phyloP scores from a whole-genome alignment of 2,888 invertebrate genomes.

The Andrena dorsata region DNA sequence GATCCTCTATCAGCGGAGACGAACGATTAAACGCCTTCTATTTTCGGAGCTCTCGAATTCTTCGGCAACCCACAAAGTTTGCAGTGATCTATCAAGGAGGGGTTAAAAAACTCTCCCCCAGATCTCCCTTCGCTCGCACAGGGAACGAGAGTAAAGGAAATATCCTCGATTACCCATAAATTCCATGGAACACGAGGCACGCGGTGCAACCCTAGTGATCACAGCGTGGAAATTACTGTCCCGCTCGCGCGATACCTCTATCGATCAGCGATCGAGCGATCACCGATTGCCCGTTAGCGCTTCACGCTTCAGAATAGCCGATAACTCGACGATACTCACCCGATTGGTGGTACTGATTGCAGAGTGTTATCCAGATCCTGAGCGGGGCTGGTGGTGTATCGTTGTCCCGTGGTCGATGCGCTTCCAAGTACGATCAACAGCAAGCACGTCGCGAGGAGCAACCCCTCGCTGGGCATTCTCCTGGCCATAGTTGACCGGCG shows the following conservation, averaged over 20 bases:
- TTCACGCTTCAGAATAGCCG: conserved; percentile 24
- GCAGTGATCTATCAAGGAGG: too few relatives aligned
- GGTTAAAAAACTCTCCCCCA: background rate
- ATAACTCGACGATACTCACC: conserved; percentile 72
- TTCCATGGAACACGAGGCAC: background rate
- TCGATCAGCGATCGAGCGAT: conserved; percentile 1
- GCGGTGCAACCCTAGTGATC: conserved; percentile 37
- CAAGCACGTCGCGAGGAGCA: conserved; percentile 43
- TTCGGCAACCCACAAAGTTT: too few relatives aligned
- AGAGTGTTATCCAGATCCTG: conserved; percentile 76
- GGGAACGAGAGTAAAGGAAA: background rate
- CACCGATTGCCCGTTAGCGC: conserved; percentile 23
- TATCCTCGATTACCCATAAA: background rate
- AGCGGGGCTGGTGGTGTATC: conserved; percentile 67
- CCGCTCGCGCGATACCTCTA: conserved; percentile 7
- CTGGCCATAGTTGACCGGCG: conserved; percentile 27
- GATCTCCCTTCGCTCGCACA: background rate
- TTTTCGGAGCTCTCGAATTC: too few relatives aligned
- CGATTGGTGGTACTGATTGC: conserved; percentile 74
- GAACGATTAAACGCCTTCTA: too few relatives aligned
- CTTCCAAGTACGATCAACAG: conserved; percentile 65
- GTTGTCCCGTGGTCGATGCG: conserved; percentile 65
- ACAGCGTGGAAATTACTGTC: conserved; percentile 41
- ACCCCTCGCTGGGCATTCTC: conserved; percentile 38
- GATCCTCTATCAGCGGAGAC: background rate